These are phyloP conservation scores for Cheumatopsyche charites DNA, from an alignment of 1,140 invertebrate genomes.

Conservation along the genomic window DNA sequence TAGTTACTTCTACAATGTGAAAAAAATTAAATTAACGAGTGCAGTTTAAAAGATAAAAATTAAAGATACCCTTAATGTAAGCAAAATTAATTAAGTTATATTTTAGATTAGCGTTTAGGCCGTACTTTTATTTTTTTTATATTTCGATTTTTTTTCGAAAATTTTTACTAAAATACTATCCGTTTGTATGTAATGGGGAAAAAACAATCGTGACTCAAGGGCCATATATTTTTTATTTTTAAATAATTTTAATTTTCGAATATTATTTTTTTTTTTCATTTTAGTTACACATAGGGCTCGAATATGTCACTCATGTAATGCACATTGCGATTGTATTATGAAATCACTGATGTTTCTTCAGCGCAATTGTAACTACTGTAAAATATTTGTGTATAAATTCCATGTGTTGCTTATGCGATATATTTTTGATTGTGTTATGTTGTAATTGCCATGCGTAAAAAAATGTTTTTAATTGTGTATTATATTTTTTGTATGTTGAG, in stretches of 20 bases:
- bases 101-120: conserved; percentile 30
- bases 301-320: too few relatives aligned
- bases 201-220: background rate
- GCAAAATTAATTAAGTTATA: conserved; percentile 35
- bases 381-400: too few relatives aligned
- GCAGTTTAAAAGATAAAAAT: conserved; percentile 26
- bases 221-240: background rate
- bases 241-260: background rate
- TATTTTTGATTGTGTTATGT: too few relatives aligned
- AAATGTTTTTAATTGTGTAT: too few relatives aligned
- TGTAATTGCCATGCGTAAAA: too few relatives aligned
- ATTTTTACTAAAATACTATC: background rate
- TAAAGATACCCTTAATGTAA: conserved; percentile 16
- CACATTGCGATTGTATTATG: background rate
- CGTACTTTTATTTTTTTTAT: conserved; percentile 22
- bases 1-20: conserved; percentile 15
- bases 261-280: background rate
- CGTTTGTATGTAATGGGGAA: conserved; percentile 4
- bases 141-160: background rate
- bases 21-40: conserved; percentile 5
- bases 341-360: background rate
- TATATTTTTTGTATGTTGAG: too few relatives aligned
- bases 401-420: too few relatives aligned
- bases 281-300: background rate
- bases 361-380: too few relatives aligned